Conservation (phyloP, 1,140 invertebrate species). For the Dendroctonus ponderosae region DNA sequence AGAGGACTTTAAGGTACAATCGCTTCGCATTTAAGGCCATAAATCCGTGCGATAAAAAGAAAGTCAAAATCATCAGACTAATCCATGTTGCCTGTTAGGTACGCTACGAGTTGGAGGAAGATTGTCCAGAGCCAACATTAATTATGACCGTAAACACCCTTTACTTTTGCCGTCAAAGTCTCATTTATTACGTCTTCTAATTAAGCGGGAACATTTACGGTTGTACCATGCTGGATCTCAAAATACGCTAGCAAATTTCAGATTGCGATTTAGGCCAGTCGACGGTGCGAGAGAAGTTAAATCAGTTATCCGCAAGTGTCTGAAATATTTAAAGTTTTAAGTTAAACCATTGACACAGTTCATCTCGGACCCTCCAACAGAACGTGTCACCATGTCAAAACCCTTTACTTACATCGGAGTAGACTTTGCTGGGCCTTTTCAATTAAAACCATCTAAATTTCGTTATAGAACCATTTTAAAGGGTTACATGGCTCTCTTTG, state of each 20-base stretch:
- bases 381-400: neutral
- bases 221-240: conserved; percentile 25
- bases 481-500: conserved; percentile 48
- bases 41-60: no score
- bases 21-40: no score
- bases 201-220: conserved; percentile 28
- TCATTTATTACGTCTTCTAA: conserved; percentile 24
- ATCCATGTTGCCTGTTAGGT: conserved; percentile 31
- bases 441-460: conserved; percentile 2
- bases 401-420: conserved; percentile 17
- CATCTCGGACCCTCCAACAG: conserved; percentile 20
- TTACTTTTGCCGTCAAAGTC: conserved; percentile 29
- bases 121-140: conserved; percentile 19
- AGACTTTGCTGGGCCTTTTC: conserved; percentile 28
- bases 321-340: conserved; percentile 14
- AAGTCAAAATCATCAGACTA: no score
- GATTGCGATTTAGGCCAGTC: conserved; percentile 14
- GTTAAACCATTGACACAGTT: neutral
- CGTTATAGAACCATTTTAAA: conserved; percentile 38
- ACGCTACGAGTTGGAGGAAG: conserved; percentile 50
- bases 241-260: conserved; percentile 3
- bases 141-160: conserved; percentile 32
- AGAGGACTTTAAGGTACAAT: no score
- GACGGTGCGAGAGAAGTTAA: conserved; percentile 6
- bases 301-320: conserved; percentile 9